Evolutionary conservation across 2,797 vertebrate species (phyloP), one percentile per base, ranked within the genome.

Genomic region (Chelidonichthys spinosus): DNA sequence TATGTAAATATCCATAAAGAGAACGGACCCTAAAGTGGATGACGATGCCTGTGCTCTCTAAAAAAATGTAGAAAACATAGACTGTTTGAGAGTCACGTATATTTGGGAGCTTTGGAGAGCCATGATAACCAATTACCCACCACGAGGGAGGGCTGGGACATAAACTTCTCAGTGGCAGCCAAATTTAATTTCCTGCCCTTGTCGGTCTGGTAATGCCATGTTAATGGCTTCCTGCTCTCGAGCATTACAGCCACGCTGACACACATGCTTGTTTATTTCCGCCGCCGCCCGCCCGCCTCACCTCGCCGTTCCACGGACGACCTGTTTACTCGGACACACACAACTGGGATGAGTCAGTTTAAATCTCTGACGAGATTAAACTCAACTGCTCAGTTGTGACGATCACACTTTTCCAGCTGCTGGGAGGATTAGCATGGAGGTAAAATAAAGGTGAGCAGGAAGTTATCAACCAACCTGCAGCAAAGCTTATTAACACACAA

Each of bases 141-240:
- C 72, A 76, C 71, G 81, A 82, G 83, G 90, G 84, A 85, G 88
- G 89, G 77, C 90, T 79, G 87, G 92, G 92, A 93, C 90, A 92
- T 92, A 89, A 92, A 88, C 89, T 92, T 86, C 91, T 89, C 83
- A 82, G 84, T 87, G 85, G 84, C 90, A 83, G 91, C 39, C 84
- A 87, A 90, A 94, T 94, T 92, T 80, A 93, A 96, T 95, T 95
- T 96, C 93, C 94, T 94, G 78, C 88, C 91, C 88, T 91, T 85
- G 92, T 93, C 93, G 78, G 66, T 92, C 79, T 89, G 84, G 84
- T 95, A 95, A 94, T 95, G 88, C 89, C 90, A 86, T 80, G 82
- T 89, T 95, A 95, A 95, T 95, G 86, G 86, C 92, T 94, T 95
- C 94, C 93, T 95, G 92, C 76, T 89, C 90, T 76, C 81, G 89